These are phyloP conservation scores for Silvanus unidentatus DNA, from an alignment of 2,888 invertebrate species.

Conservation along the genomic window DNA sequence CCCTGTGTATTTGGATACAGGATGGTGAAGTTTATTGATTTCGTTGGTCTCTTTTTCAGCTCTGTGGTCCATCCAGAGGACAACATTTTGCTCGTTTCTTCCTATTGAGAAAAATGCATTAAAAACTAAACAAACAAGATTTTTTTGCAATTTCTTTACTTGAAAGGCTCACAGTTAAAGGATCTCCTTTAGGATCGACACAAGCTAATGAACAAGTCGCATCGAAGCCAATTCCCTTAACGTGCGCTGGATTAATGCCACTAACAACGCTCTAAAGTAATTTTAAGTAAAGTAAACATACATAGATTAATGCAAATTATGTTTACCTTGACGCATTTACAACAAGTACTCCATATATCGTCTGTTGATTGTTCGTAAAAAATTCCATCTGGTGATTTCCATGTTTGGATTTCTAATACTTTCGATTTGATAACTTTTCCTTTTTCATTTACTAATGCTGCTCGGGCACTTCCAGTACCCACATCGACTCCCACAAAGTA, in stretches of 20 bases:
- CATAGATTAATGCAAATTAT: neutral
- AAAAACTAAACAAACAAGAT: neutral
- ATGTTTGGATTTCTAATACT: slow-evolving; percentile 64
- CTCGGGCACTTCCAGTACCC: slow-evolving; percentile 85
- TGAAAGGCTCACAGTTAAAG: slow-evolving; percentile 64
- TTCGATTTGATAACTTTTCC: slow-evolving; percentile 64
- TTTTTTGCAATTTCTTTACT: slow-evolving; percentile 46
- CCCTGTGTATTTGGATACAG: slow-evolving; percentile 78
- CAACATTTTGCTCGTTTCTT: slow-evolving; percentile 69
- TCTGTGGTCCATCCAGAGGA: slow-evolving; percentile 91
- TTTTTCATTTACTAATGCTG: slow-evolving; percentile 65
- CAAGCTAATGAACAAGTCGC: slow-evolving; percentile 91
- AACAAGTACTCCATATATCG: slow-evolving; percentile 78
- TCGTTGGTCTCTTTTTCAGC: slow-evolving; percentile 71
- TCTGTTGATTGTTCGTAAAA: slow-evolving; percentile 88
- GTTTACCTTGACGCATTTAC: slow-evolving; percentile 67
- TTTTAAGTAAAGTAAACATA: neutral
- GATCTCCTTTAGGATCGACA: slow-evolving; percentile 62
- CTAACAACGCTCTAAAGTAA: slow-evolving; percentile 54
- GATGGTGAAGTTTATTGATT: slow-evolving; percentile 72
- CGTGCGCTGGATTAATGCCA: slow-evolving; percentile 49
- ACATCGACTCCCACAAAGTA: slow-evolving; percentile 88
- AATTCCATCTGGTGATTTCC: too few species aligned
- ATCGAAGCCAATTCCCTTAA: slow-evolving; percentile 91
- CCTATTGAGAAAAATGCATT: too few species aligned